Evolutionary conservation across 2,113 vertebrate species (phyloP).

Genomic region (Menura novaehollandiae): DNA sequence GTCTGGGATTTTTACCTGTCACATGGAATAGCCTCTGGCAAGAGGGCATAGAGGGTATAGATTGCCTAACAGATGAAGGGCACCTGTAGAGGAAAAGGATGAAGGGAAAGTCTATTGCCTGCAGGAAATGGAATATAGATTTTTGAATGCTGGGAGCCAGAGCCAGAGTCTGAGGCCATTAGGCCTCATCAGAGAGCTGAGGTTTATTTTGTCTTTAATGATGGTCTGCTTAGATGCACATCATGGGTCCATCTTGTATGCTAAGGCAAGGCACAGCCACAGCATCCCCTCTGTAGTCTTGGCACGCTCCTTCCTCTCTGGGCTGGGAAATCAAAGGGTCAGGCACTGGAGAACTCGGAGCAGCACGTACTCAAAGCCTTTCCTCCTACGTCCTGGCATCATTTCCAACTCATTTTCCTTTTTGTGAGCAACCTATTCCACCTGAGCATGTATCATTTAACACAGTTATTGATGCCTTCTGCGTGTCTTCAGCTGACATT

Average conservation of each 20-base stretch:
- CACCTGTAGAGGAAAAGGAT: neutral
- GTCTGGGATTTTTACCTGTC: neutral
- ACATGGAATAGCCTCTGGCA: neutral
- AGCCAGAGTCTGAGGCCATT: neutral
- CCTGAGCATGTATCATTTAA: neutral
- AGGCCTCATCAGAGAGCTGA: neutral
- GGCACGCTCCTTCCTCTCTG: neutral
- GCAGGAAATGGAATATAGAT: neutral
- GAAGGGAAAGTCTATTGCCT: neutral
- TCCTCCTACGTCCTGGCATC: neutral
- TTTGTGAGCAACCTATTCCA: neutral
- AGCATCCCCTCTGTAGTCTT: neutral
- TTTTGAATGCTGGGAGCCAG: neutral
- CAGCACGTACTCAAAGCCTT: neutral
- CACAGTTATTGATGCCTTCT: neutral
- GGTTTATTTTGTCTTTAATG: neutral
- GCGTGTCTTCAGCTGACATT: neutral
- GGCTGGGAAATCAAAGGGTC: neutral
- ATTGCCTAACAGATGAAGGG: neutral
- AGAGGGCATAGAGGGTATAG: neutral
- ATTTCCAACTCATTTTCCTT: neutral
- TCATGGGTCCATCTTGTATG: neutral
- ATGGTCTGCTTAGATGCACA: neutral
- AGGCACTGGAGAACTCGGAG: neutral
- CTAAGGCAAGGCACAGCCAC: neutral